A percentile compares a stretch with the other conserved stretches of the same genome.
These are phyloP conservation scores for Luidia sarsii DNA, from an alignment of 53 echinoderm and acorn worm genomes.

Conservation along the genomic window DNA sequence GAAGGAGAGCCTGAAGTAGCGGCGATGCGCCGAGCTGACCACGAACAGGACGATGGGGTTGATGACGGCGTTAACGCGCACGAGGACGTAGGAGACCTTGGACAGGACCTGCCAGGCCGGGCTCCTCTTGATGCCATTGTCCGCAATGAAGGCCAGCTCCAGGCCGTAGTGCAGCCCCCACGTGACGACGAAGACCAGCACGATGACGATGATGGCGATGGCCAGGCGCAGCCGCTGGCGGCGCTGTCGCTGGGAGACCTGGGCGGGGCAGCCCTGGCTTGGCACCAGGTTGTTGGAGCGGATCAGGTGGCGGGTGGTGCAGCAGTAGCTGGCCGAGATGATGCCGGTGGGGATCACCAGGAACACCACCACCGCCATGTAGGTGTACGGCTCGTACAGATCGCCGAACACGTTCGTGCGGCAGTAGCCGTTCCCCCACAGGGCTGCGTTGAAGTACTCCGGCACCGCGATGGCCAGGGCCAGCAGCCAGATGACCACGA, in stretches of 20 bases:
- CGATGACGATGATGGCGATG: constrained; percentile 31
- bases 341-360: constrained; percentile 4
- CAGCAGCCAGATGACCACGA: background rate
- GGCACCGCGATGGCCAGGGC: background rate
- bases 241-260: constrained; percentile 36
- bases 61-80: constrained; percentile 28
- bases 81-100: background rate
- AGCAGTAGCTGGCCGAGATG: constrained; percentile 30
- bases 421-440: background rate
- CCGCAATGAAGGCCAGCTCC: background rate
- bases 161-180: constrained; percentile 9
- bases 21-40: constrained; percentile 39
- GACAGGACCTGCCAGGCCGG: background rate
- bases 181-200: constrained; percentile 19
- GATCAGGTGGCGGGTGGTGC: constrained; percentile 5
- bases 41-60: constrained; percentile 55
- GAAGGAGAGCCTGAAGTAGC: background rate
- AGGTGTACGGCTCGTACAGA: background rate
- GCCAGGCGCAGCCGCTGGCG: constrained; percentile 45
- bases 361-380: background rate
- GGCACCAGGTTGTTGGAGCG: background rate
- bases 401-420: background rate
- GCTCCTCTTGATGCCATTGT: background rate
- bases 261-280: background rate
- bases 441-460: background rate